Base-by-base conservation (phyloP, 2,888 invertebrate species). In the Desoria tigrina region DNA sequence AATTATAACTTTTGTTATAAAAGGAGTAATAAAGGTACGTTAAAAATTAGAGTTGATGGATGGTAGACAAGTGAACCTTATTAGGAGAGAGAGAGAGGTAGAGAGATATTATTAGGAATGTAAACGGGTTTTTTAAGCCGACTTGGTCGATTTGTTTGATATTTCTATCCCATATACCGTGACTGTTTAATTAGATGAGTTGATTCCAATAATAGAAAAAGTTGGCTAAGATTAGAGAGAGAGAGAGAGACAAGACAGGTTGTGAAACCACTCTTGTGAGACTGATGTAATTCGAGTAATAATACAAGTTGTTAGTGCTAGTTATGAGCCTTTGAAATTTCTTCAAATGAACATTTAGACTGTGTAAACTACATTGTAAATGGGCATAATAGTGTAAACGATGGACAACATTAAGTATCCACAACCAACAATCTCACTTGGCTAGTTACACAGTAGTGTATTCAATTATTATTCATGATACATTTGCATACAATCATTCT, bases 301-400 rank as follows among this genome's bases (percentile, higher is more conserved):
- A 50, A 53, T 64, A 64, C 64, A 59, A 58, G 59, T 49, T 56
- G 57, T 63, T 57, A 57, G 39, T 21, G 50, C 51, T 51, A 28
- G 55, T 60, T 54, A 61, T 37, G 51, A 53, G 27, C 45, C 59
- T 32, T 64, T 58, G 58, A 64, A 54, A 64, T 61, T 61, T 69
- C 57, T 58, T 66, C 60, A 65, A 67, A 68, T 68, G 71, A 65
- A 24, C 65, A 68, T 71, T 70, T 65, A 65, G 68, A 59, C 60
- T 65, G 55, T 71, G 68, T 68, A 68, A 71, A 71, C 63, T 61
- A 61, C 59, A 60, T 63, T 68, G 61, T 71, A 65, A 68, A 62
- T 68, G 71, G 65, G 58, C 32, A 54, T 54, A 54, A 54, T 54
- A 32, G 54, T 54, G 16, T 54, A 51, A 51, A 51, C 23, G 9